Conservation (phyloP, 2,797 vertebrate species). For the Ispidina picta region DNA sequence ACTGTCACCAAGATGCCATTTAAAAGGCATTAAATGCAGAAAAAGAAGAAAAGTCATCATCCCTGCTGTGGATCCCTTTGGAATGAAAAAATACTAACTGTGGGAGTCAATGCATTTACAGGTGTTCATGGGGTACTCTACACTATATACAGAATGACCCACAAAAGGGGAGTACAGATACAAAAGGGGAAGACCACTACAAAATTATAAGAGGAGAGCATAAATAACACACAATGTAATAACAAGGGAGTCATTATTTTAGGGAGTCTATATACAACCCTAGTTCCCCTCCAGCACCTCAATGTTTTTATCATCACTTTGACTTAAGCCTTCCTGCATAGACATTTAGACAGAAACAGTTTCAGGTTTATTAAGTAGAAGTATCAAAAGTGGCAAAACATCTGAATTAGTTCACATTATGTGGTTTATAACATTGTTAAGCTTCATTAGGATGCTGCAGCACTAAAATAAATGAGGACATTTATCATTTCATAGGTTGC, state of each 20-base stretch:
- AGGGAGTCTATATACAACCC: slow-evolving; percentile 15
- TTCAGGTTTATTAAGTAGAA: slow-evolving; percentile 17
- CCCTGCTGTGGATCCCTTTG: not conserved
- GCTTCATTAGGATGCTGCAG: slow-evolving; percentile 22
- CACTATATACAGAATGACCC: not conserved
- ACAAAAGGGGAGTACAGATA: not conserved
- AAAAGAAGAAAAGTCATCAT: slow-evolving; percentile 34
- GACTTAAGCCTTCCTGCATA: slow-evolving; percentile 27
- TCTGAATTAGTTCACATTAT: not conserved
- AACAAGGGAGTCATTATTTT: slow-evolving; percentile 10
- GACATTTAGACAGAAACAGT: slow-evolving; percentile 2
- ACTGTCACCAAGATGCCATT: slow-evolving; percentile 8
- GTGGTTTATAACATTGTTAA: slow-evolving; percentile 13
- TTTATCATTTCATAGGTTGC: slow-evolving; percentile 47
- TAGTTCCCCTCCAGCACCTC: not conserved
- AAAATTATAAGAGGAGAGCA: not conserved
- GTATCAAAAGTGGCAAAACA: slow-evolving; percentile 40
- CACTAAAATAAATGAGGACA: not conserved
- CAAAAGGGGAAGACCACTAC: not conserved
- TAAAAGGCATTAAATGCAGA: not conserved
- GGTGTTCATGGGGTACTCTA: not conserved
- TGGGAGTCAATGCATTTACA: slow-evolving; percentile 23
- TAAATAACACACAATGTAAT: slow-evolving; percentile 39
- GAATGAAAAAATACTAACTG: not conserved
- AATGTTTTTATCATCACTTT: not conserved